phyloP scores from a whole-genome alignment of 2,797 vertebrate genomes.

The Acipenser ruthenus region DNA sequence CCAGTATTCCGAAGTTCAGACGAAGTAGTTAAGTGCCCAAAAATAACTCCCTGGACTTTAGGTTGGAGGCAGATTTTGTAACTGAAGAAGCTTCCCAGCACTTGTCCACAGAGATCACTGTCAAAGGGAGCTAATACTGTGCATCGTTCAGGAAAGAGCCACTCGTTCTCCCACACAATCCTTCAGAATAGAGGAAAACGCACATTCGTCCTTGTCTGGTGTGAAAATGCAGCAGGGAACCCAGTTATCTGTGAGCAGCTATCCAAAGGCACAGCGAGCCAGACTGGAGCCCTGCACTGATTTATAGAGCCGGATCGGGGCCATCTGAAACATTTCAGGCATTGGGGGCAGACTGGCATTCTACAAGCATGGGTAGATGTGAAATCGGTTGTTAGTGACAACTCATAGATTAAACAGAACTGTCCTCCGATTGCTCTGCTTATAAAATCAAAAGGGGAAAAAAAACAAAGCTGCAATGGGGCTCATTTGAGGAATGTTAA shows the following conservation, averaged over 20 bases:
- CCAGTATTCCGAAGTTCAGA: slow-evolving; percentile 34
- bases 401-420: background rate
- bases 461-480: too few species aligned
- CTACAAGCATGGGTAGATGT: background rate
- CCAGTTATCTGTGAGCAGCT: background rate
- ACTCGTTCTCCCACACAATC: background rate
- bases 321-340: slow-evolving; percentile 2
- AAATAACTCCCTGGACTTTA: slow-evolving; percentile 40
- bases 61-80: slow-evolving; percentile 49
- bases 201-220: too few species aligned
- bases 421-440: too few species aligned
- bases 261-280: background rate
- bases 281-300: background rate
- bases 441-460: too few species aligned
- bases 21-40: slow-evolving; percentile 32
- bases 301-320: slow-evolving; percentile 1
- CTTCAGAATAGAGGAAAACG: background rate
- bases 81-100: slow-evolving; percentile 65
- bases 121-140: slow-evolving; percentile 44
- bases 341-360: background rate
- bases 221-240: too few species aligned
- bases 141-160: slow-evolving; percentile 2
- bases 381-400: background rate
- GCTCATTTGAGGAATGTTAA: too few species aligned
- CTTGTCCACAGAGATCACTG: slow-evolving; percentile 77